Conservation (phyloP, 2,113 vertebrate genomes). For the Epinephelus cyanopodus region DNA sequence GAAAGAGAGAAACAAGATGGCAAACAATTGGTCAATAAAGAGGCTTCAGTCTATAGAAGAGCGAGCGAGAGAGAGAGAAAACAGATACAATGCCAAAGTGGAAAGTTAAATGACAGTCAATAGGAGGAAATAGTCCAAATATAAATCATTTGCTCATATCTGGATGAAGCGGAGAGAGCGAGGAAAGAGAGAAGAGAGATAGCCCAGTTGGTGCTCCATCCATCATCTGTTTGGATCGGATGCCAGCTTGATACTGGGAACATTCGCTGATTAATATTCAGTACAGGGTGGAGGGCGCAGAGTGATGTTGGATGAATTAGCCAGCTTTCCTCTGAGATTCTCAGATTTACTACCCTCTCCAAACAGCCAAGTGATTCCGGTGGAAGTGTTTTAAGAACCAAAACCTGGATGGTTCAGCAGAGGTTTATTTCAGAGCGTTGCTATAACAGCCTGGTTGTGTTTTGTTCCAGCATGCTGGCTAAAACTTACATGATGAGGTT, state of each 20-base stretch:
- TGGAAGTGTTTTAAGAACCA: constrained; percentile 29
- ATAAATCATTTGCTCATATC: constrained; percentile 73
- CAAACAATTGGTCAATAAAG: constrained; percentile 13
- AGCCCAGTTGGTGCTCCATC: constrained; percentile 75
- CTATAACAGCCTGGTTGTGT: constrained; percentile 3
- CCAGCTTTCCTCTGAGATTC: constrained; percentile 62
- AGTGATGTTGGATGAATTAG: constrained; percentile 74
- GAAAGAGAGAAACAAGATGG: neutral
- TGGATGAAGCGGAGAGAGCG: constrained; percentile 46
- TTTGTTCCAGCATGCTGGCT: constrained; percentile 33
- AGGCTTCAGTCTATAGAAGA: constrained; percentile 3
- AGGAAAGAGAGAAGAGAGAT: constrained; percentile 50
- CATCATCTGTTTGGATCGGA: constrained; percentile 78
- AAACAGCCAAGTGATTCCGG: constrained; percentile 22
- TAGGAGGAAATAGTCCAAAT: constrained; percentile 60
- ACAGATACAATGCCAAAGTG: constrained; percentile 15
- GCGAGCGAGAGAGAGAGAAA: constrained; percentile 2
- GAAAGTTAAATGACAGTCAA: constrained; percentile 61
- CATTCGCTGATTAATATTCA: constrained; percentile 82
- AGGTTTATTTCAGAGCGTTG: constrained; percentile 17
- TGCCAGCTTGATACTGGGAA: constrained; percentile 79
- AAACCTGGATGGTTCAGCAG: constrained; percentile 28
- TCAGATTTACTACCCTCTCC: constrained; percentile 43
- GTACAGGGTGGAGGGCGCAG: constrained; percentile 58
- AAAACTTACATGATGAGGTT: constrained; percentile 49